Evolutionary conservation across 2,888 invertebrate genomes (phyloP).

Genomic region (Drosophila mercatorum): DNA sequence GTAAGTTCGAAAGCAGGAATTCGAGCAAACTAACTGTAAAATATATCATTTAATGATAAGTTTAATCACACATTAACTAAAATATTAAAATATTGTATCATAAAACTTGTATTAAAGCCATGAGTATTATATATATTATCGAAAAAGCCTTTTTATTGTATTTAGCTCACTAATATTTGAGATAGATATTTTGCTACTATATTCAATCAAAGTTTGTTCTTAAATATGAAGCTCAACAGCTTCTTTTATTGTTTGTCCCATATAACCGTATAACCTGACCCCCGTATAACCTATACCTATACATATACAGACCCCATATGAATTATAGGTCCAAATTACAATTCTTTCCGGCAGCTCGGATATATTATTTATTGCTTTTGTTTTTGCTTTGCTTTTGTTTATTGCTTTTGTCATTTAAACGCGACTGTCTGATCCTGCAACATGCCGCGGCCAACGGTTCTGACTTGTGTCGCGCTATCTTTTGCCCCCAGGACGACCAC

Average conservation of each 20-base stretch:
- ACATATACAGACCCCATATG: background rate
- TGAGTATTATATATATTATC: too few species aligned
- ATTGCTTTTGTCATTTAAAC: conserved; percentile 28
- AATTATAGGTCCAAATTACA: background rate
- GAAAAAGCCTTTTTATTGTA: too few species aligned
- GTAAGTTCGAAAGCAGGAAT: too few species aligned
- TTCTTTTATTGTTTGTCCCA: background rate
- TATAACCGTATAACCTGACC: background rate
- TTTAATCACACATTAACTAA: too few species aligned
- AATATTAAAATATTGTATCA: too few species aligned
- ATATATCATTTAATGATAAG: too few species aligned
- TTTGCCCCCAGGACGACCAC: conserved; percentile 38
- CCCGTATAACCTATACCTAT: background rate
- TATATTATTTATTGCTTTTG: conserved; percentile 18
- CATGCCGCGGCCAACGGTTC: conserved; percentile 15
- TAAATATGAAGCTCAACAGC: background rate
- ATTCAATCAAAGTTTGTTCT: background rate
- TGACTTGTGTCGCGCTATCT: conserved; percentile 36
- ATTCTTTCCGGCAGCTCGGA: background rate
- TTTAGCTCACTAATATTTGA: background rate
- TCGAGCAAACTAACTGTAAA: too few species aligned
- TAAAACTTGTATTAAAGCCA: too few species aligned
- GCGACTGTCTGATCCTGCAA: conserved; percentile 55
- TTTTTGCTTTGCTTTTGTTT: background rate
- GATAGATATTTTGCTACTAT: background rate